These are phyloP conservation scores for Epizoanthus illoricatus DNA, from an alignment of 92 coral and sea anemone genomes.

Conservation along the genomic window DNA sequence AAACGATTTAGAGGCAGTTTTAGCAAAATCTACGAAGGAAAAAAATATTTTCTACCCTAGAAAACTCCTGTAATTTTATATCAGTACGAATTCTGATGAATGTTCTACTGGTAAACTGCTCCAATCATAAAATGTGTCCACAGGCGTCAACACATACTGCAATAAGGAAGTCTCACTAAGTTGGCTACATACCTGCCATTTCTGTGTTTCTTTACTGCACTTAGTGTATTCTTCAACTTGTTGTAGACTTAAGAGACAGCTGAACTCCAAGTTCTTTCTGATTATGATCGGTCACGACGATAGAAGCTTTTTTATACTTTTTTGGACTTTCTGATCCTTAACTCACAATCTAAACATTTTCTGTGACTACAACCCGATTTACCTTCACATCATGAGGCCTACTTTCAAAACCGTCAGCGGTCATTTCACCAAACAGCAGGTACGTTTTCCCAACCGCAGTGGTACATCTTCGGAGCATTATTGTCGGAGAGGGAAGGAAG, in stretches of 20 bases:
- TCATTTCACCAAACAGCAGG: constrained; percentile 10
- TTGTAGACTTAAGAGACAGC: neutral
- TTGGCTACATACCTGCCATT: constrained; percentile 9
- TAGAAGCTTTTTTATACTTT: constrained; percentile 9
- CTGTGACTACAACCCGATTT: neutral
- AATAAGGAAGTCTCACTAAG: neutral
- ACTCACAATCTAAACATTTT: constrained; percentile 24
- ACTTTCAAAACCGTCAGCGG: constrained; percentile 11
- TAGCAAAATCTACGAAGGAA: no score
- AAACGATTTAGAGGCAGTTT: no score
- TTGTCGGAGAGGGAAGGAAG: no score
- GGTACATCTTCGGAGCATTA: neutral
- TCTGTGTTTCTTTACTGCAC: neutral
- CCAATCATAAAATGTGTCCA: neutral
- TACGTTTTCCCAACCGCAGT: neutral
- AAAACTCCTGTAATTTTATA: no score
- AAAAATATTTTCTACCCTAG: no score
- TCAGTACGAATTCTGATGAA: no score
- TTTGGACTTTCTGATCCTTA: neutral
- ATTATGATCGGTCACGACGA: neutral
- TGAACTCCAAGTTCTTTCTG: neutral
- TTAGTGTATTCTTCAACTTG: neutral
- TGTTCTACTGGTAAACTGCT: no score
- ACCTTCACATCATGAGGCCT: neutral
- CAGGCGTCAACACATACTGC: neutral